phyloP scores from a whole-genome alignment of 1,140 invertebrate genomes.

The Tetramorium simillimum region DNA sequence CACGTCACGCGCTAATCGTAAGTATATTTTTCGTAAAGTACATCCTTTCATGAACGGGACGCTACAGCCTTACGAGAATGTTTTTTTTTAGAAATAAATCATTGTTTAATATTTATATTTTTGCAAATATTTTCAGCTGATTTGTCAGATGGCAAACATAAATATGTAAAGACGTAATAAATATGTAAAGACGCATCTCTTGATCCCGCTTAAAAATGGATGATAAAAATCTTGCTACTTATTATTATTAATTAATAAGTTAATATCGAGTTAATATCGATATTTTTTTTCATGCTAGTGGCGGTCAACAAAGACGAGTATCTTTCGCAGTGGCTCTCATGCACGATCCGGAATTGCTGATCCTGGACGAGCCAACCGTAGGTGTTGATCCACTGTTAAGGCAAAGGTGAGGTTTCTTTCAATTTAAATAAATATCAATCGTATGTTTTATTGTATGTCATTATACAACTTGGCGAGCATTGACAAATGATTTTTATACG shows the following conservation, averaged over 20 bases:
- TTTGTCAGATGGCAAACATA: background rate
- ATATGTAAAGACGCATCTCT: no score
- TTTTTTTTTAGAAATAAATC: background rate
- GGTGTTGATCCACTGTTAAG: constrained; percentile 96
- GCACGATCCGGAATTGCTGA: constrained; percentile 96
- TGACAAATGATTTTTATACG: background rate
- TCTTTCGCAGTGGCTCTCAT: constrained; percentile 97
- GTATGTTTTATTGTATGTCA: background rate
- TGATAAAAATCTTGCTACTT: background rate
- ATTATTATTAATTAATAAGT: background rate
- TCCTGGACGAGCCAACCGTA: constrained; percentile 98
- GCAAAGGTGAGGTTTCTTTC: constrained; percentile 87
- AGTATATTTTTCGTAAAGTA: background rate
- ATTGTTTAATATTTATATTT: background rate
- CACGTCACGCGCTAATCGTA: background rate
- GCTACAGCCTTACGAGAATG: background rate
- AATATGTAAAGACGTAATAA: background rate
- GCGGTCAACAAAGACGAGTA: constrained; percentile 96
- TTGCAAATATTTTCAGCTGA: background rate
- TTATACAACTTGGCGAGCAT: background rate
- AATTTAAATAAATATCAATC: background rate
- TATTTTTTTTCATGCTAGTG: constrained; percentile 86
- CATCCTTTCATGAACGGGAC: background rate
- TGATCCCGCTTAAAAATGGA: background rate
- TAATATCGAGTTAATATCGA: background rate